phyloP scores from a whole-genome alignment of 2,888 invertebrate genomes.

The Pogonocherus hispidulus region DNA sequence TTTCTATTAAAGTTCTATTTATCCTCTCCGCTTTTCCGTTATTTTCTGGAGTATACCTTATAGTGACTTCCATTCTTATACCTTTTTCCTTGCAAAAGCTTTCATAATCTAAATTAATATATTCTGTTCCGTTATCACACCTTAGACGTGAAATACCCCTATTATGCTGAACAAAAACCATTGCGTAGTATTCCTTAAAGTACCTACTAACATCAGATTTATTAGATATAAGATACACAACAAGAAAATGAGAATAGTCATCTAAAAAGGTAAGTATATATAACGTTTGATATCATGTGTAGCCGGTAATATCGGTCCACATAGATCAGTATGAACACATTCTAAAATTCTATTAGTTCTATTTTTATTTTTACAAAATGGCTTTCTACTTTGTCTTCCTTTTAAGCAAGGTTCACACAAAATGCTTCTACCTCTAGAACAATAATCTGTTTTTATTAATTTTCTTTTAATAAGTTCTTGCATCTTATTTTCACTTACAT shows the following conservation, averaged over 20 bases:
- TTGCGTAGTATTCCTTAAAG: neutral
- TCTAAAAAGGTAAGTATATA: neutral
- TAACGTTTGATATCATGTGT: neutral
- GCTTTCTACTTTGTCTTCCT: constrained; percentile 16
- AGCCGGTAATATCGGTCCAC: neutral
- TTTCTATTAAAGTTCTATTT: constrained; percentile 24
- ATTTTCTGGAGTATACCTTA: constrained; percentile 21
- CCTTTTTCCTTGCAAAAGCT: neutral
- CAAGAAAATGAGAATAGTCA: no score
- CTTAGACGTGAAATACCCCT: neutral
- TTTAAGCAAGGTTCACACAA: constrained; percentile 7
- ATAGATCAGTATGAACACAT: constrained; percentile 17
- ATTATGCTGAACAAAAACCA: neutral
- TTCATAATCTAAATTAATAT: neutral
- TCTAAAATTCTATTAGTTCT: constrained; percentile 19
- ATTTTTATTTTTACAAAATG: constrained; percentile 8
- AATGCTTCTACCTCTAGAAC: no score
- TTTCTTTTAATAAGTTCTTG: constrained; percentile 14
- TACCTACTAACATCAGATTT: neutral
- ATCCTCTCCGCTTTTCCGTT: constrained; percentile 27
- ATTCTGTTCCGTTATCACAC: neutral
- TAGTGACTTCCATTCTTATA: neutral
- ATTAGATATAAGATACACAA: no score
- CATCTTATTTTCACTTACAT: constrained; percentile 11
- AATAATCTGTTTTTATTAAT: constrained; percentile 9